Conservation (phyloP, 2,888 invertebrate genomes). For the Chironomus tentans region DNA sequence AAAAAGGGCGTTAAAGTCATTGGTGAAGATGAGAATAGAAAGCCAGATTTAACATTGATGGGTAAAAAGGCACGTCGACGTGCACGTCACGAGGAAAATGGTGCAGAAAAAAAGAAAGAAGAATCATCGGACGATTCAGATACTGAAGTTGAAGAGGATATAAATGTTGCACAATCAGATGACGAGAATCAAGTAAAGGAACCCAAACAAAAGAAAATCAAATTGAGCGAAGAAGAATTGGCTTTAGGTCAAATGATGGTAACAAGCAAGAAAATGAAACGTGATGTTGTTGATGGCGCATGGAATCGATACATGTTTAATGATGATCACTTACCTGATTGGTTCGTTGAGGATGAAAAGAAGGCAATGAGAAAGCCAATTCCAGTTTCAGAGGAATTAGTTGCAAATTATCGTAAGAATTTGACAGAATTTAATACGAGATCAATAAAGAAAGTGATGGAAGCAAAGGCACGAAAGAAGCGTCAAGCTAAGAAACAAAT, state of each 20-base stretch:
- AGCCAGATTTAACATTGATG: conserved; percentile 28
- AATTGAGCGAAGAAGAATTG: conserved; percentile 76
- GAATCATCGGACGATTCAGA: conserved; percentile 35
- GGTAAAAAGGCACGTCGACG: conserved; percentile 40
- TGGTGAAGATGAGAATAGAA: conserved; percentile 12
- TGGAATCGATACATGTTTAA: conserved; percentile 93
- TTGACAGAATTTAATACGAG: conserved; percentile 81
- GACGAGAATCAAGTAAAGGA: conserved; percentile 57
- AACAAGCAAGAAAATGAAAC: conserved; percentile 78
- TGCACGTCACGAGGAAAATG: conserved; percentile 33
- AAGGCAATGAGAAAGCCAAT: conserved; percentile 76
- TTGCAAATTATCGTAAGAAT: conserved; percentile 75
- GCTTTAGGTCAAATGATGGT: conserved; percentile 88
- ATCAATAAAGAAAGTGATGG: conserved; percentile 95
- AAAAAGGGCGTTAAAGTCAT: conserved; percentile 53
- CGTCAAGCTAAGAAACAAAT: conserved; percentile 74
- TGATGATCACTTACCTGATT: conserved; percentile 84
- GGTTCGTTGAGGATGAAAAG: conserved; percentile 92
- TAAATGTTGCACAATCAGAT: conserved; percentile 35
- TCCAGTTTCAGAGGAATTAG: conserved; percentile 76
- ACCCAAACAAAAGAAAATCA: conserved; percentile 54
- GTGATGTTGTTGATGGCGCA: conserved; percentile 81
- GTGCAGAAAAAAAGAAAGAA: conserved; percentile 32
- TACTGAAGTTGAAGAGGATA: conserved; percentile 28
- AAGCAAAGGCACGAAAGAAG: conserved; percentile 97